Evolutionary conservation across 1,140 invertebrate genomes (phyloP).

Genomic region (Archivesica marissinica): DNA sequence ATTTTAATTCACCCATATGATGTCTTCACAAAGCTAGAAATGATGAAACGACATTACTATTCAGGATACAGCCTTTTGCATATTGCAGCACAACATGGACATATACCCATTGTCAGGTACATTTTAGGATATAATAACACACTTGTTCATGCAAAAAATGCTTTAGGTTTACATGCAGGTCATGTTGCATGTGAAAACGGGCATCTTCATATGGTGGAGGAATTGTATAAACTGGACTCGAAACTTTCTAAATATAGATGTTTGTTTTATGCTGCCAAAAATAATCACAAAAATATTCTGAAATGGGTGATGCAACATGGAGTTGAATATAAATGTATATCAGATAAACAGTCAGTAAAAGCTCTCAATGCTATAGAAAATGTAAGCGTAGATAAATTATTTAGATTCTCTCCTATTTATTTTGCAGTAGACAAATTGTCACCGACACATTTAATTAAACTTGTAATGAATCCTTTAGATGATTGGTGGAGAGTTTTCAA

Average conservation of each 20-base stretch:
- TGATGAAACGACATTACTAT: slow-evolving; percentile 20
- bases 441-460: too few species aligned
- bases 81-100: slow-evolving; percentile 35
- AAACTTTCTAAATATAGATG: background rate
- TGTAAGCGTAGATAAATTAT: background rate
- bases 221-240: background rate
- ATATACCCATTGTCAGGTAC: background rate
- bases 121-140: background rate
- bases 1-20: background rate
- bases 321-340: background rate
- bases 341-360: background rate
- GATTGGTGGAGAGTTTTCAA: slow-evolving; percentile 27
- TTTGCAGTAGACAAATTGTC: background rate
- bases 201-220: background rate
- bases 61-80: slow-evolving; percentile 20
- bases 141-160: background rate
- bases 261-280: slow-evolving; percentile 27
- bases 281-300: background rate
- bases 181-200: slow-evolving; percentile 33
- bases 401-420: background rate
- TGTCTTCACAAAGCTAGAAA: slow-evolving; percentile 1
- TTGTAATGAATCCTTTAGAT: background rate
- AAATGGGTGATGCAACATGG: background rate
- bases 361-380: background rate
- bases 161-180: background rate